These are phyloP conservation scores for Intellagama lesueurii DNA, from an alignment of 2,797 vertebrate species.

Conservation along the genomic window DNA sequence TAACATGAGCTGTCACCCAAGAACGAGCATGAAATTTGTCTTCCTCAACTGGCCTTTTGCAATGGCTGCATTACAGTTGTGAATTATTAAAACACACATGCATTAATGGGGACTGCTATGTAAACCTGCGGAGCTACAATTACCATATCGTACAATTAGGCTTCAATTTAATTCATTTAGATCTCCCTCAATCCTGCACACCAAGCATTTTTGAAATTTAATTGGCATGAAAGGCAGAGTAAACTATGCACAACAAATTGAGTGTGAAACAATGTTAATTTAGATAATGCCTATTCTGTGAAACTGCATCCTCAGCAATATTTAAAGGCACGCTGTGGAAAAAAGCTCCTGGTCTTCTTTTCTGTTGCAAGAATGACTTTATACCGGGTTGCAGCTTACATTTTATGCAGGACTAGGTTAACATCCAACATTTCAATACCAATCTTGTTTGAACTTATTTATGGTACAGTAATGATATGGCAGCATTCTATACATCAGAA, in stretches of 20 bases:
- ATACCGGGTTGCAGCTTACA: neutral
- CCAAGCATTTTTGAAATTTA: constrained; percentile 82
- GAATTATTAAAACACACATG: constrained; percentile 46
- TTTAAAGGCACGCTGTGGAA: constrained; percentile 50
- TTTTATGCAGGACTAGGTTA: constrained; percentile 33
- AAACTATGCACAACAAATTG: constrained; percentile 86
- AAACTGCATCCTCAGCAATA: constrained; percentile 68
- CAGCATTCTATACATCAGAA: constrained; percentile 10
- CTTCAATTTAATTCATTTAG: constrained; percentile 83
- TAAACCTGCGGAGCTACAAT: constrained; percentile 70
- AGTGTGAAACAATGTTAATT: constrained; percentile 85
- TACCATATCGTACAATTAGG: constrained; percentile 76
- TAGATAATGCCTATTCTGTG: constrained; percentile 69
- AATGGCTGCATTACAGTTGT: constrained; percentile 44
- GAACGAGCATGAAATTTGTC: neutral
- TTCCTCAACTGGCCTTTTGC: constrained; percentile 43
- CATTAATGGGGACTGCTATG: neutral
- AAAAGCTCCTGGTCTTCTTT: neutral
- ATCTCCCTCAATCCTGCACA: constrained; percentile 76
- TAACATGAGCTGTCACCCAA: constrained; percentile 2
- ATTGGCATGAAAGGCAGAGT: constrained; percentile 86
- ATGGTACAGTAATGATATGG: neutral
- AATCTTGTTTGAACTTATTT: constrained; percentile 27
- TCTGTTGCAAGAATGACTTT: constrained; percentile 36
- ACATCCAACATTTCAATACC: constrained; percentile 29